Evolutionary conservation across 2,888 invertebrate species (phyloP).

Genomic region (Macaria notata): DNA sequence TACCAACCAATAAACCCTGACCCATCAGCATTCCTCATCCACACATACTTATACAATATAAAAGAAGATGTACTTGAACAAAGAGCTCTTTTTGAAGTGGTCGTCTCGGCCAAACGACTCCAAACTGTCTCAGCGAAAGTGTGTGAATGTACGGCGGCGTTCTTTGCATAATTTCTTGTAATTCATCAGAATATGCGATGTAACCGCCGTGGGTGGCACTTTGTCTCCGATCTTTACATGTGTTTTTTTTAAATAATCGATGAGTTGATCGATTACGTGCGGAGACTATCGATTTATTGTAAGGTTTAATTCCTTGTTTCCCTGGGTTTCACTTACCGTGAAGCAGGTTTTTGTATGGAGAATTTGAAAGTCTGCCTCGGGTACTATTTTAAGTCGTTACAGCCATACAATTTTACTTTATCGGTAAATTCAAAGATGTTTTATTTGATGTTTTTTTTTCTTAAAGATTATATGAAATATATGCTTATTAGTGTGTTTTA

Average conservation of each 20-base stretch:
- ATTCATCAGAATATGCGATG: conserved; percentile 61
- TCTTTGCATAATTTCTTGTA: conserved; percentile 71
- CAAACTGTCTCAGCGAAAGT: conserved; percentile 79
- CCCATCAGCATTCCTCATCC: conserved; percentile 15
- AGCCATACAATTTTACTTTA: no score
- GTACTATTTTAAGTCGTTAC: no score
- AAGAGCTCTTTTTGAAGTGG: conserved; percentile 49
- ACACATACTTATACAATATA: conserved; percentile 5
- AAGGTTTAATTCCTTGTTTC: no score
- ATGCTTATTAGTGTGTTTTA: no score
- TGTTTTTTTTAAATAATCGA: conserved; percentile 18
- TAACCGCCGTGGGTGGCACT: conserved; percentile 65
- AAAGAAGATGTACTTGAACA: conserved; percentile 25
- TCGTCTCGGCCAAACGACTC: conserved; percentile 50
- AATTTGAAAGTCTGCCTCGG: no score
- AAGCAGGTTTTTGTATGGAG: no score
- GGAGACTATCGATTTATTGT: no score
- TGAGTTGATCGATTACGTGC: conserved; percentile 15
- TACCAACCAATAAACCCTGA: conserved; percentile 54
- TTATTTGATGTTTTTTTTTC: no score
- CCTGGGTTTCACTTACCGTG: no score
- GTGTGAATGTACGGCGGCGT: conserved; percentile 58
- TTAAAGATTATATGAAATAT: no score
- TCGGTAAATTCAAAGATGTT: no score
- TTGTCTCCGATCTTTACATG: conserved; percentile 45